Evolutionary conservation across 2,888 invertebrate species (phyloP).

Genomic region (Drosophila kambysellisi): DNA sequence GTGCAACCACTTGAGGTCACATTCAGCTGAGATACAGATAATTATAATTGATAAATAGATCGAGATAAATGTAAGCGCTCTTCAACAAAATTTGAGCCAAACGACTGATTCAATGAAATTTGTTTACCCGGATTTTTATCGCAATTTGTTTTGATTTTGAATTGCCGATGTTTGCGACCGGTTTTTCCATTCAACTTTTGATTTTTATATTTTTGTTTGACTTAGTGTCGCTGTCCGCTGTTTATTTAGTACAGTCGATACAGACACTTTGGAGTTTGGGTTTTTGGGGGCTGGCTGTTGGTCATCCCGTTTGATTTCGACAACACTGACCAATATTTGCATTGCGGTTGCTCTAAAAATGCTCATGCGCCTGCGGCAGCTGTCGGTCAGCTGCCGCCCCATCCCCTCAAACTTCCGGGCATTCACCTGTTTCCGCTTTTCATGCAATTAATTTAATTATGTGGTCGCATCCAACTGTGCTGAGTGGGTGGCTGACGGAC

Average conservation of each 20-base stretch:
- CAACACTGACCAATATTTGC: conserved; percentile 57
- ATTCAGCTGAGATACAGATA: conserved; percentile 34
- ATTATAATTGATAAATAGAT: conserved; percentile 19
- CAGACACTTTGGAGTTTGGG: not conserved
- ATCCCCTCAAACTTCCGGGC: conserved; percentile 5
- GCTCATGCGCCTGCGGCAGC: conserved; percentile 2
- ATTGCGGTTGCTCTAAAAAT: conserved; percentile 57
- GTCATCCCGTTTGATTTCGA: conserved; percentile 38
- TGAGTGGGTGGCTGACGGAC: conserved; percentile 16
- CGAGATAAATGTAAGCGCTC: conserved; percentile 25
- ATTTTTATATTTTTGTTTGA: conserved; percentile 25
- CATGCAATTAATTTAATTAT: conserved; percentile 81
- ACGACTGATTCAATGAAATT: conserved; percentile 23
- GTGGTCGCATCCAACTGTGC: conserved; percentile 65
- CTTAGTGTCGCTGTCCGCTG: conserved; percentile 12
- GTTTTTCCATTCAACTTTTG: conserved; percentile 4
- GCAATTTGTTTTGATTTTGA: conserved; percentile 47
- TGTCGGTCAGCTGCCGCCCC: not conserved
- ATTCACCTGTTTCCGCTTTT: conserved; percentile 51
- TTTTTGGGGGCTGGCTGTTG: not conserved
- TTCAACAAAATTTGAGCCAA: conserved; percentile 7
- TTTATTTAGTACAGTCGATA: conserved; percentile 23
- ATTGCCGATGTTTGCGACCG: conserved; percentile 14
- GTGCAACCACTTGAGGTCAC: conserved; percentile 17
- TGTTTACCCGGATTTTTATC: conserved; percentile 39